Percentiles rank a stretch among this genome's conserved stretches.
These are phyloP conservation scores for Drosophila tanythrix DNA, from an alignment of 2,888 invertebrate genomes.

Conservation along the genomic window DNA sequence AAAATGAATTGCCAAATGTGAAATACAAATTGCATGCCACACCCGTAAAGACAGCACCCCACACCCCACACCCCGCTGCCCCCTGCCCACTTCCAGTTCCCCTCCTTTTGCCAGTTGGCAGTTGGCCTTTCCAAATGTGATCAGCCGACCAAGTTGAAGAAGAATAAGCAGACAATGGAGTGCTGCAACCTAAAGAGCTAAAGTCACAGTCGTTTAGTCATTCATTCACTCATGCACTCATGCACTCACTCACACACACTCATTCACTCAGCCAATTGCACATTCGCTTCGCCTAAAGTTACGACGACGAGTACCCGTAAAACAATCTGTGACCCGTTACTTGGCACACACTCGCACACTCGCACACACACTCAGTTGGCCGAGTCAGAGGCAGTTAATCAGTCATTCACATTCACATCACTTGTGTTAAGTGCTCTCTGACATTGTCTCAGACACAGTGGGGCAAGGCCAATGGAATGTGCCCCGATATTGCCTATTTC, in stretches of 20 bases:
- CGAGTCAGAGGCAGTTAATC: constrained; percentile 53
- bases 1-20: constrained; percentile 70
- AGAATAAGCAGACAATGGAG: constrained; percentile 25
- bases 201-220: constrained; percentile 31
- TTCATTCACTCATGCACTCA: constrained; percentile 33
- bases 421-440: constrained; percentile 54
- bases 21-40: constrained; percentile 72
- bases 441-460: constrained; percentile 56
- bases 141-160: constrained; percentile 11
- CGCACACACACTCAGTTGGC: constrained; percentile 9
- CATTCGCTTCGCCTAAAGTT: constrained; percentile 39
- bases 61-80: not conserved
- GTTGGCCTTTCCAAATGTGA: constrained; percentile 60
- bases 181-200: constrained; percentile 12
- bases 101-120: constrained; percentile 21
- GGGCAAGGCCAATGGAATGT: constrained; percentile 28
- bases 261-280: constrained; percentile 51
- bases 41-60: constrained; percentile 43
- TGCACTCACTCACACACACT: constrained; percentile 28
- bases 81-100: not conserved
- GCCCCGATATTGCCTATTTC: constrained; percentile 1
- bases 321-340: constrained; percentile 39
- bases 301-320: constrained; percentile 34
- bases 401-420: constrained; percentile 63
- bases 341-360: constrained; percentile 12